Conservation (phyloP, 2,888 invertebrate genomes). For the Scaptomyza tumidula region DNA sequence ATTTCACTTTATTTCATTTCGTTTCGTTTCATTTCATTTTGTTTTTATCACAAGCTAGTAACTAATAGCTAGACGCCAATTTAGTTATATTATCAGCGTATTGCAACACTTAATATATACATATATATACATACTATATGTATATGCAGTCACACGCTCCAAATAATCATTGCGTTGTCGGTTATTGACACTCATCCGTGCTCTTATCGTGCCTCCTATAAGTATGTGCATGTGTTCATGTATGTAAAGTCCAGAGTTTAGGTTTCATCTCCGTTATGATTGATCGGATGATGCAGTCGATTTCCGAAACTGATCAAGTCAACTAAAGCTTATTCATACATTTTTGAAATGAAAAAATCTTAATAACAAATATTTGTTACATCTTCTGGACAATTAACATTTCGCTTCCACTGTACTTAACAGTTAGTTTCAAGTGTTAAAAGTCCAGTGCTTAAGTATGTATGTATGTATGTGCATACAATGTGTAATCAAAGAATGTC, state of each 20-base stretch:
- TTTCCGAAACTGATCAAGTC: background rate
- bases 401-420: background rate
- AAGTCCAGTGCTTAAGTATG: background rate
- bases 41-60: conserved; percentile 1
- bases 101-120: conserved; percentile 2
- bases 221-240: conserved; percentile 2
- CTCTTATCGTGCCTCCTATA: conserved; percentile 36
- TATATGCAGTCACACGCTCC: conserved; percentile 22
- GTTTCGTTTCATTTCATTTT: background rate
- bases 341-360: too few species aligned
- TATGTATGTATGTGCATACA: too few species aligned
- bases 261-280: conserved; percentile 25
- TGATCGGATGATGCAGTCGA: background rate
- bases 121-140: background rate
- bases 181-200: conserved; percentile 48
- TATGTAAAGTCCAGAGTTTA: conserved; percentile 36
- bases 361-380: too few species aligned
- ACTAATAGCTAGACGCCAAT: conserved; percentile 5
- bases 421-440: conserved; percentile 1
- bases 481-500: conserved; percentile 14
- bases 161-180: conserved; percentile 37
- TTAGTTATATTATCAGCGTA: conserved; percentile 32
- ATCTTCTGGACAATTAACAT: background rate
- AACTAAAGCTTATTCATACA: too few species aligned
- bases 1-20: background rate